phyloP scores from a whole-genome alignment of 2,888 invertebrate species.

The Emmelina monodactyla region DNA sequence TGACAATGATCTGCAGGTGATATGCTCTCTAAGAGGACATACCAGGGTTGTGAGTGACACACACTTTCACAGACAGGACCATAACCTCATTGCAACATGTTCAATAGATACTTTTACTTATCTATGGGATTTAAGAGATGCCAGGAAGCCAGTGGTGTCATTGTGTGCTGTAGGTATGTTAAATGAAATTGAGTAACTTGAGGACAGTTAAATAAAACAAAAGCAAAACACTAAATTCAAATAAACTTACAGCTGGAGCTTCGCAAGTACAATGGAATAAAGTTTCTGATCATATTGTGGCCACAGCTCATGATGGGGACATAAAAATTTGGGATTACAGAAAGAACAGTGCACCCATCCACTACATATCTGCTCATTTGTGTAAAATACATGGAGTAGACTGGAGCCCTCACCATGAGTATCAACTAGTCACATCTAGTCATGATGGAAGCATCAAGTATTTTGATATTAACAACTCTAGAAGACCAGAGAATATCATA shows the following conservation, averaged over 20 bases:
- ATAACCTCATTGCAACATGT: slow-evolving; percentile 75
- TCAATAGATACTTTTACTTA: slow-evolving; percentile 94
- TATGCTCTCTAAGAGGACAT: slow-evolving; percentile 79
- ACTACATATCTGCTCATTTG: slow-evolving; percentile 93
- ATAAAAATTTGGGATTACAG: slow-evolving; percentile 95
- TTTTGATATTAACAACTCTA: slow-evolving; percentile 88
- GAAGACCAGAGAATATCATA: slow-evolving; percentile 83
- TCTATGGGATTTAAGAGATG: slow-evolving; percentile 91
- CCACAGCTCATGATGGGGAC: slow-evolving; percentile 96
- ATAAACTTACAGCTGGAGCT: slow-evolving; percentile 82
- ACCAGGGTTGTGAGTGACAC: slow-evolving; percentile 89
- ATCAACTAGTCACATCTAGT: slow-evolving; percentile 88
- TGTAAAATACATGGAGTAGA: slow-evolving; percentile 90
- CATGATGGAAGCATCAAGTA: slow-evolving; percentile 96
- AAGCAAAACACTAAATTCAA: too few species aligned
- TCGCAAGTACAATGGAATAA: slow-evolving; percentile 96
- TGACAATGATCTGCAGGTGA: slow-evolving; percentile 73
- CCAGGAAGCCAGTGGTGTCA: slow-evolving; percentile 82
- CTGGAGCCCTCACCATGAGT: slow-evolving; percentile 89
- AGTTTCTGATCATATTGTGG: slow-evolving; percentile 81
- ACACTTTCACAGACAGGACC: slow-evolving; percentile 81
- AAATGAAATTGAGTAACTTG: too few species aligned
- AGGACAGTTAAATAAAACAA: too few species aligned
- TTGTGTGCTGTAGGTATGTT: slow-evolving; percentile 85
- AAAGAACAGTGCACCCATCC: slow-evolving; percentile 84